phyloP scores from a whole-genome alignment of 2,113 vertebrate genomes.

The Pterocles gutturalis region DNA sequence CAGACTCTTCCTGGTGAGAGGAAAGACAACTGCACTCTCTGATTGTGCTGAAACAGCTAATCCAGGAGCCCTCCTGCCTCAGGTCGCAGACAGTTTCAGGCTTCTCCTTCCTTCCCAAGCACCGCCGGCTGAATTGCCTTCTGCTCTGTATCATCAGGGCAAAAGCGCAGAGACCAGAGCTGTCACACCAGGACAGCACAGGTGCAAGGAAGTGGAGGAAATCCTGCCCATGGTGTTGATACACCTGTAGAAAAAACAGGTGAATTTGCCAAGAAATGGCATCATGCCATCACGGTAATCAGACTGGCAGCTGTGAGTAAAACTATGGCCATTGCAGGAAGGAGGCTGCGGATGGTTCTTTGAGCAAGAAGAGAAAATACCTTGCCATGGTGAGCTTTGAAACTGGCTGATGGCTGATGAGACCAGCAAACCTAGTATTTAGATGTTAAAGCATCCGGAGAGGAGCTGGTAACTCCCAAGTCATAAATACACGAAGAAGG shows the following conservation, averaged over 20 bases:
- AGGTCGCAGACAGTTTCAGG: not conserved
- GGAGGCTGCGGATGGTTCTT: not conserved
- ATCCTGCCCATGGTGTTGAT: not conserved
- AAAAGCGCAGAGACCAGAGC: not conserved
- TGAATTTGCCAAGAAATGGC: not conserved
- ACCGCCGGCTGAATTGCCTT: not conserved
- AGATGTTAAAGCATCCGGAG: not conserved
- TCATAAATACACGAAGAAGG: not conserved
- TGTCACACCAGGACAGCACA: not conserved
- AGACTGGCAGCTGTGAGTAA: not conserved
- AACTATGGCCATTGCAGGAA: not conserved
- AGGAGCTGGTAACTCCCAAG: not conserved
- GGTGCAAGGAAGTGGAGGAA: not conserved
- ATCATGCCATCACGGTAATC: not conserved
- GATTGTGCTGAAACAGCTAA: not conserved
- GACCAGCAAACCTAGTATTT: not conserved
- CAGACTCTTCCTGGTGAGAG: not conserved
- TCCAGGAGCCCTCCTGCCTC: not conserved
- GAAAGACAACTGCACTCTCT: not conserved
- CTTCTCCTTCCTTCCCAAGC: not conserved
- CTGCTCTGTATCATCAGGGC: not conserved
- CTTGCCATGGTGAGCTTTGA: not conserved
- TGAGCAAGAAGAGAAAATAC: not conserved
- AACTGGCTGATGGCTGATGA: not conserved
- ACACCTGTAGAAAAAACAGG: not conserved